Evolutionary conservation across 2,888 invertebrate genomes (phyloP), one percentile per base, ranked within the genome.

Genomic region (Schizaphis graminum): DNA sequence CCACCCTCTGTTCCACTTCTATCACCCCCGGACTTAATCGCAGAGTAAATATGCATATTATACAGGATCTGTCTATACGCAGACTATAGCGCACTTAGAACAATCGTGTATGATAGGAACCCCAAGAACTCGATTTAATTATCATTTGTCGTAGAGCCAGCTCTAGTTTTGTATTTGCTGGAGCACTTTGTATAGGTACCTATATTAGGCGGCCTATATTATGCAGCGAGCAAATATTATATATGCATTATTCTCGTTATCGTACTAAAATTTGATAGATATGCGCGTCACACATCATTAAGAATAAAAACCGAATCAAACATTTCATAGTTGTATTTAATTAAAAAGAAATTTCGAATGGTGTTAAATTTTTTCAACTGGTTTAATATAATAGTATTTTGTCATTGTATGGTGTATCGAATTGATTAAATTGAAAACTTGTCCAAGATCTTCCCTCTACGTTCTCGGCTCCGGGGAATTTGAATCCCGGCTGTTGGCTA

Each of bases 121-220:
- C 77, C 77, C 53, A 35, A 49, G 91, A n/a, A 90, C 90, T 61
- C 61, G 5, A 90, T 61, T 87, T 87, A 87, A 87, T 87, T 87
- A 87, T n/a, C 87, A n/a, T 87, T 87, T 87, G 87, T 87, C 49
- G 87, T 49, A 87, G 49, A 77, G 35, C 35, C 35, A 35, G 8
- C 77, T 35, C 77, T 77, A 21, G 77, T 77, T 77, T 77, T 77
- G 77, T 21, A 35, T 77, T 77, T 35, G 35, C 8, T 77, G 35
- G 21, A 35, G 35, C 35, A 41, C 77, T 21, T 21, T n/a, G n/a
- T 7, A 5, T 56, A 56, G 13, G 5, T 61, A 35, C 41, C 77
- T 67, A n/a, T 77, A 7, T 77, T 77, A 8, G 77, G 21, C 8
- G 77, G 21, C 35, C n/a, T n/a, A n/a, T n/a, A 35, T 77, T 35